phyloP scores from a whole-genome alignment of 2,113 vertebrate species.

The Dromas ardeola region DNA sequence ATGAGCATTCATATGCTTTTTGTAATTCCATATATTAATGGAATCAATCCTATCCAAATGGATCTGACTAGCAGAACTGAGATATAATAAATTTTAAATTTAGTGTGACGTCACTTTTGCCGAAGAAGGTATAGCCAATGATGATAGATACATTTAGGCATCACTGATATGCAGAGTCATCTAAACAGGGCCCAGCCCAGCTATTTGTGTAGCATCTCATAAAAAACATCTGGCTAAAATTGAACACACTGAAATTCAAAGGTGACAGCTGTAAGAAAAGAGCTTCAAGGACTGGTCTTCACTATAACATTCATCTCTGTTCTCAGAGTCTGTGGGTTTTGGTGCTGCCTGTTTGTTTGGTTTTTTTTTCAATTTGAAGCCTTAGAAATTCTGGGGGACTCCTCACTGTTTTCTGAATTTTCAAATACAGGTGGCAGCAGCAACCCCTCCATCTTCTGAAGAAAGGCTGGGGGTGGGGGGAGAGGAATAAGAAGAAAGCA shows the following conservation, averaged over 20 bases:
- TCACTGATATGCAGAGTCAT: background rate
- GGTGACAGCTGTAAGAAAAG: background rate
- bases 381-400: background rate
- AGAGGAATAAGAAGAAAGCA: background rate
- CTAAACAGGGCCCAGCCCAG: background rate
- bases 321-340: background rate
- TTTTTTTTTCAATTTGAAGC: background rate
- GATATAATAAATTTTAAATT: background rate
- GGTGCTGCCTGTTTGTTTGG: background rate
- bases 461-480: fast-evolving
- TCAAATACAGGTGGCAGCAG: background rate
- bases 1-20: background rate
- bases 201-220: background rate
- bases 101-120: background rate
- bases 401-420: background rate
- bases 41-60: background rate
- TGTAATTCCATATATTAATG: background rate
- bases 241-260: background rate
- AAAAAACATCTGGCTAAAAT: background rate
- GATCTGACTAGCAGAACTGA: background rate
- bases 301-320: background rate
- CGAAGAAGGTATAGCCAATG: background rate
- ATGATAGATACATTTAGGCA: background rate
- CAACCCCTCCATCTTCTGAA: background rate
- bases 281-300: background rate